Evolutionary conservation across 2,113 vertebrate species (phyloP).

Genomic region (Cynoglossus semilaevis): DNA sequence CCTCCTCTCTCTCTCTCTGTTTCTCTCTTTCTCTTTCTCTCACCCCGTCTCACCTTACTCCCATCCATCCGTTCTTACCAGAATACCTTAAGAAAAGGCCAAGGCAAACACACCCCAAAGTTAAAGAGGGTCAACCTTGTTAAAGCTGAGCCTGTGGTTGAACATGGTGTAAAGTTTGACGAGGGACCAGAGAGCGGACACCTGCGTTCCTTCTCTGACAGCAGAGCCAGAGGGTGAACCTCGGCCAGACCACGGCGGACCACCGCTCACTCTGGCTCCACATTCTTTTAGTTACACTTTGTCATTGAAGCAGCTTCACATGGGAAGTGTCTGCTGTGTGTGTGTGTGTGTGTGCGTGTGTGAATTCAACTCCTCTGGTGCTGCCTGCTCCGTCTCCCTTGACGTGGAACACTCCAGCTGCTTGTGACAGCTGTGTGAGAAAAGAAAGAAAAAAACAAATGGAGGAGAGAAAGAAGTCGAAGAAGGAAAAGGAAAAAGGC

Average conservation of each 20-base stretch:
- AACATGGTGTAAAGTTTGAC: too few species aligned
- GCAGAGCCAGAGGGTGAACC: constrained; percentile 23
- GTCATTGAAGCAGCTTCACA: constrained; percentile 42
- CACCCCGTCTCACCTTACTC: too few species aligned
- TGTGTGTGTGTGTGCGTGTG: constrained; percentile 16
- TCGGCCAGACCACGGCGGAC: constrained; percentile 1
- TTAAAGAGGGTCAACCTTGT: too few species aligned
- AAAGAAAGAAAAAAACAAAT: constrained; percentile 3
- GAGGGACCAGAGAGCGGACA: background rate
- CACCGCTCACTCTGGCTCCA: constrained; percentile 22
- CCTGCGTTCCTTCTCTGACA: constrained; percentile 19
- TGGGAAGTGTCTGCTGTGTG: constrained; percentile 58
- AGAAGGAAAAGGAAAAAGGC: too few species aligned
- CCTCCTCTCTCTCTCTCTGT: too few species aligned
- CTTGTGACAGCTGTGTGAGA: constrained; percentile 64
- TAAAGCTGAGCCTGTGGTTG: too few species aligned
- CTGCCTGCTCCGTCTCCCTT: constrained; percentile 15
- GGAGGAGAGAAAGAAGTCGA: constrained; percentile 36
- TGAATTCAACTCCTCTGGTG: constrained; percentile 28
- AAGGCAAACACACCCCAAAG: too few species aligned
- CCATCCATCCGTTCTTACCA: too few species aligned
- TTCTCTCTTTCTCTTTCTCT: too few species aligned
- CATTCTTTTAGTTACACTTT: constrained; percentile 46
- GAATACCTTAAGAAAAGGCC: too few species aligned
- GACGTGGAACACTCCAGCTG: constrained; percentile 61